Conservation (phyloP, 2,797 vertebrate species). For the Florisuga fusca region DNA sequence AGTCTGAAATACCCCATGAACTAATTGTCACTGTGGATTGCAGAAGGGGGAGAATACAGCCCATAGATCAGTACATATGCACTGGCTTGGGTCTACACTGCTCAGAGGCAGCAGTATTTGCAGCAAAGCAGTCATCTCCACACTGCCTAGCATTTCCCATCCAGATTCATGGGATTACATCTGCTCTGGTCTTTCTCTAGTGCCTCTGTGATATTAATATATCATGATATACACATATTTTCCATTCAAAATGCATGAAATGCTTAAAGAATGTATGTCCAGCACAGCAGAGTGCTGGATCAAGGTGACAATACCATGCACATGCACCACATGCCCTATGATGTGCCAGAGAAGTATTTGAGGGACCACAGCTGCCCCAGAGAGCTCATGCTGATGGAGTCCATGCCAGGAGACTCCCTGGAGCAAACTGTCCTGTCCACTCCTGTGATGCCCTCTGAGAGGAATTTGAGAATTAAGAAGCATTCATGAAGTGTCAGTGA, state of each 20-base stretch:
- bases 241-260: neutral
- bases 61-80: neutral
- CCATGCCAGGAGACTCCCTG: neutral
- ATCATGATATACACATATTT: neutral
- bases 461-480: neutral
- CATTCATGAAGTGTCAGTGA: neutral
- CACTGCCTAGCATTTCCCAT: neutral
- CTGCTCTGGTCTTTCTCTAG: neutral
- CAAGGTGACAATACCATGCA: neutral
- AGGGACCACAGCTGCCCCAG: neutral
- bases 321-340: rapidly evolving
- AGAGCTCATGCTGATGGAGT: neutral
- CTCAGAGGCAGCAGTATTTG: neutral
- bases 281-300: neutral
- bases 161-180: neutral
- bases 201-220: neutral
- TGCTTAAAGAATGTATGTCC: neutral
- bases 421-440: neutral
- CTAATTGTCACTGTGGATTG: neutral
- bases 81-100: neutral
- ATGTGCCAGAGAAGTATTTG: neutral
- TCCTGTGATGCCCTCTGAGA: neutral
- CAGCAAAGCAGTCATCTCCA: neutral
- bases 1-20: neutral
- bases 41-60: neutral